Evolutionary conservation across 2,888 invertebrate species (phyloP), one percentile per base, ranked within the genome.

Genomic region (Fabriciana adippe): DNA sequence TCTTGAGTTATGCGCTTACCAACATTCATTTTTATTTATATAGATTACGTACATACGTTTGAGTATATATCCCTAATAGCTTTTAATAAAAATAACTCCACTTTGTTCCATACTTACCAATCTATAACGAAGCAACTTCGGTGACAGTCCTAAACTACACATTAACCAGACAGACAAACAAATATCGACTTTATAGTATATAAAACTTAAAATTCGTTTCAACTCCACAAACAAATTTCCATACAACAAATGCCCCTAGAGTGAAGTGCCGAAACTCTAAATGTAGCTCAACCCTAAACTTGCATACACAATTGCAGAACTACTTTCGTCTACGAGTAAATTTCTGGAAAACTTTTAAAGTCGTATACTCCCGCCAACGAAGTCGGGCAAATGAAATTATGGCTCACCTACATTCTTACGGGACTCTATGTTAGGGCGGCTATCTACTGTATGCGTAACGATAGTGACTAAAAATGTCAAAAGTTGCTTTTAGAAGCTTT

Each of bases 331-430:
- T 61, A 55, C 61, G 48, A 66, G 48, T 61, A 50, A 66, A 66
- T 66, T 66, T 66, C 48, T 55, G 55, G 21, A 48, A 41, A 60
- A 61, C 55, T 66, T 66, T 66, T 61, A 66, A 66, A 66, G 66
- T 66, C 60, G 60, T 55, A 66, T 60, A 55, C 60, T 66, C 55
- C 21, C 66, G 55, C 66, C 60, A 50, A 66, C 61, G 54, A 66
- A 68, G 63, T 66, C 65, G 68, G 68, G 55, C 60, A 60, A 68
- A 64, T 60, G 54, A 61, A 59, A 68, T 68, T 65, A 64, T 67
- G 54, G 67, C 57, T 63, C 63, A 59, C 64, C 60, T 50, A 61
- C 56, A 61, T 67, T 62, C 53, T 70, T 70, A 47, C 47, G 45
- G 64, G 48, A 26, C 48, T 26, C 26, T 2, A 13, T 61, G 55